Evolutionary conservation across 2,888 invertebrate genomes (phyloP), one percentile per base, ranked within the genome.

Genomic region (Folsomia candida): DNA sequence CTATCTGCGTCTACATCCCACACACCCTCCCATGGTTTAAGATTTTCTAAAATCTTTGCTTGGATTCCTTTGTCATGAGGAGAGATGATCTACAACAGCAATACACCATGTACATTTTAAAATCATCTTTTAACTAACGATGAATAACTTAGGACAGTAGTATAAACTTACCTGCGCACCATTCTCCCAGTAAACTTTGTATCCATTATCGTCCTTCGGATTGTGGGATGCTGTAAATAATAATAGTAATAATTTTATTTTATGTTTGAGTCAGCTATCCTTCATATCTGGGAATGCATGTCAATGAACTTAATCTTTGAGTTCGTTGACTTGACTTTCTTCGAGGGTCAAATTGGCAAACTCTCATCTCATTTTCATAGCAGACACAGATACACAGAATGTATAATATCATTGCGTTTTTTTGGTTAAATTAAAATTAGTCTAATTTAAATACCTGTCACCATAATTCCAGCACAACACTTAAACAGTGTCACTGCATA

Each of bases 151-250:
- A 22, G 29, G 24, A 22, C 47, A 71, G 20, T n/a, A n/a, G n/a
- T n/a, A 3, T 54, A 68, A 69, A 29, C 58, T 75, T 80, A 87
- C 87, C 85, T 89, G 99, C 6, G 94, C 91, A 0, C 97, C 95
- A 83, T 97, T 98, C 9, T 87, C 85, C 90, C 95, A 97, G 83
- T 97, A 99, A 4, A 97, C 97, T 86, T 99, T 99, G 82, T 97
- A 99, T 1, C 97, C 97, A 82, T 97, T 97, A 82, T 97, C 96
- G 28, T 94, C 90, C 82, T 93, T 94, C 0, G 96, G 97, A 84
- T 97, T 97, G 81, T 97, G 97, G 0, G 95, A 96, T 0, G 97
- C 97, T 0, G 97, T 47, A 47, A n/a, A n/a, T n/a, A n/a, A n/a
- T n/a, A n/a, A n/a, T n/a, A n/a, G n/a, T n/a, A n/a, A n/a, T n/a